Conservation (phyloP, 2,888 invertebrate genomes). For the Phragmatobia fuliginosa region DNA sequence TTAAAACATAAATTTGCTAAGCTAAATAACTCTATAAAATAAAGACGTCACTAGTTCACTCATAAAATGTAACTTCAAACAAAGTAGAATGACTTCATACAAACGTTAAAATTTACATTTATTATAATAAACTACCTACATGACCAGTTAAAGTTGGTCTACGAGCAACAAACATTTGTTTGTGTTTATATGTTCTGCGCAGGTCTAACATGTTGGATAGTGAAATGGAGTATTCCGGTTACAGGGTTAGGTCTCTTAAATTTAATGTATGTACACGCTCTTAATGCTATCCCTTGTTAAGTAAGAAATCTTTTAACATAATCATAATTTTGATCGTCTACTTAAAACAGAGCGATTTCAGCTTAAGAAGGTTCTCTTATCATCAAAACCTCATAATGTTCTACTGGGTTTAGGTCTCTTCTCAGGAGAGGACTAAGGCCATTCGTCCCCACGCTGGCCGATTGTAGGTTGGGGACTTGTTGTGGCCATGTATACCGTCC, state of each 20-base stretch:
- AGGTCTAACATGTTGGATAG: constrained; percentile 22
- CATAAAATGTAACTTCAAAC: constrained; percentile 35
- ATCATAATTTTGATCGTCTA: constrained; percentile 21
- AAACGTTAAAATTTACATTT: constrained; percentile 49
- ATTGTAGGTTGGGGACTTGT: too few relatives aligned
- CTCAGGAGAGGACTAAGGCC: too few relatives aligned
- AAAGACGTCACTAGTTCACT: constrained; percentile 25
- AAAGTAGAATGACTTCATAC: constrained; percentile 44
- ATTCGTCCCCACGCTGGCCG: too few relatives aligned
- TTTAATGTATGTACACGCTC: constrained; percentile 41
- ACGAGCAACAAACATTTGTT: neutral
- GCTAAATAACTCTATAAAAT: constrained; percentile 22
- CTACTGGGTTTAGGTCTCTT: too few relatives aligned
- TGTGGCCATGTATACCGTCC: too few relatives aligned
- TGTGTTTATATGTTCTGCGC: neutral
- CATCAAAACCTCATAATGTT: too few relatives aligned
- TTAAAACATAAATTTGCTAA: neutral
- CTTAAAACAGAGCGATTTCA: too few relatives aligned
- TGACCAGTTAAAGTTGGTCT: constrained; percentile 14
- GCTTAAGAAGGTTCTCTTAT: too few relatives aligned
- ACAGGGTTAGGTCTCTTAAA: constrained; percentile 31
- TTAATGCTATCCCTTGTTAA: constrained; percentile 35
- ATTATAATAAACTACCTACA: constrained; percentile 32
- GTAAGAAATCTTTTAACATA: constrained; percentile 28
- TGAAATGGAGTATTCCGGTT: constrained; percentile 29